Base-by-base conservation (phyloP, 2,113 vertebrate genomes). In the Mirounga angustirostris region DNA sequence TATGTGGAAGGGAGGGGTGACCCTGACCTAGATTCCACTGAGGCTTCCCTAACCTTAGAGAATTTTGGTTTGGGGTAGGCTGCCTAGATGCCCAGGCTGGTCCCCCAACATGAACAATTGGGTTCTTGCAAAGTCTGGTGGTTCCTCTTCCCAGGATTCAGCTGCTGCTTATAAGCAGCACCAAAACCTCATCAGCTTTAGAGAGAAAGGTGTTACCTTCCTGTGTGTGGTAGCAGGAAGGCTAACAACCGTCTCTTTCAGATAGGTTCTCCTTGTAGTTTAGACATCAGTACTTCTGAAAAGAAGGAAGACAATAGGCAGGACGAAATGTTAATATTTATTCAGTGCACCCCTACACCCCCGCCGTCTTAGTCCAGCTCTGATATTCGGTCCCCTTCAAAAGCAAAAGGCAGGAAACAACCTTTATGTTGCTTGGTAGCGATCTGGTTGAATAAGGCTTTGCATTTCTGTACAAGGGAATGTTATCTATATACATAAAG, bases 321-420 rank as follows among this genome's bases (percentile, higher is more conserved):
- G 52, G 59, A 73, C 58, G 61, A 30, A 85, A 59, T 9, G 1
- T 81, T 56, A 71, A 0, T 67, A 50, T 89, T 59, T 50, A 28
- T 81, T 43, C 26, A 89, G 11, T 30, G 43, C 22, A 40, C 36
- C 74, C 73, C 14, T n/a, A 36, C 74, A 40, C 54, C 15, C 80
- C 58, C 80, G n/a, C 71, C 21, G 28, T 13, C 84, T 52, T 93
- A 26, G 56, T 73, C 21, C n/a, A 80, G 16, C 58, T 82, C 26
- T 33, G 58, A 67, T 54, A 78, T 59, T 89, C 33, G 67, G 33
- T 80, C 21, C 12, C 22, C 80, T 82, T 78, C 24, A 73, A 87
- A 97, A 87, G 16, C 76, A 80, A 78, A 89, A 93, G 54, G 30
- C 71, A 65, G 52, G 30, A 83, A 95, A 74, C 61, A 82, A 26